Percentiles rank a stretch among this genome's conserved stretches.
Evolutionary conservation across 2,888 invertebrate species (phyloP).

Genomic region (Drosophila mercatorum): DNA sequence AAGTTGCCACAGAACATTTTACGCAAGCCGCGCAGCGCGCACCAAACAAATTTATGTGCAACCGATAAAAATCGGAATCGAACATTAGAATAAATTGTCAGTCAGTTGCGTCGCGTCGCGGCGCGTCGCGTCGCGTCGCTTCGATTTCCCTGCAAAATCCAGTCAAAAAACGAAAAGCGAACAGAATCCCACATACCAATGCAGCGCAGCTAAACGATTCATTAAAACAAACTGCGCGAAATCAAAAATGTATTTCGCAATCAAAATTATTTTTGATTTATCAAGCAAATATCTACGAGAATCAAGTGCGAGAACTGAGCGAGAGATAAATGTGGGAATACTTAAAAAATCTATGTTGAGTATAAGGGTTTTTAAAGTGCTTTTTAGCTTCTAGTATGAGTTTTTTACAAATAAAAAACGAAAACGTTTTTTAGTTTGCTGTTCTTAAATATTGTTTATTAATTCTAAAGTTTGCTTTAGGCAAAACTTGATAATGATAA

Average conservation of each 20-base stretch:
- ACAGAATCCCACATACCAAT: neutral
- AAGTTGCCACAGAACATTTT: constrained; percentile 77
- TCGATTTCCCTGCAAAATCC: neutral
- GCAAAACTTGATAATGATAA: no score
- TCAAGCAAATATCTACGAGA: neutral
- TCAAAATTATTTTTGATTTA: neutral
- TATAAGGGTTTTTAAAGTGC: no score
- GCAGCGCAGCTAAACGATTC: constrained; percentile 1
- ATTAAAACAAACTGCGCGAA: constrained; percentile 1
- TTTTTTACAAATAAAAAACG: no score
- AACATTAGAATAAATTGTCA: constrained; percentile 67
- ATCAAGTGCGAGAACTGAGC: neutral
- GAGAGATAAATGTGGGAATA: neutral
- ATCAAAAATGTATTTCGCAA: constrained; percentile 5
- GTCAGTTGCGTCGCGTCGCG: constrained; percentile 24
- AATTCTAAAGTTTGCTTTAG: no score
- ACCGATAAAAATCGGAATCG: constrained; percentile 71
- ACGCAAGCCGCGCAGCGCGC: constrained; percentile 39
- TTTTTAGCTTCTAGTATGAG: no score
- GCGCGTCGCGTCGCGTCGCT: neutral
- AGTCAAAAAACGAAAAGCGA: neutral
- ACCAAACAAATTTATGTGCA: constrained; percentile 70
- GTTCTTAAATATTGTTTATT: no score
- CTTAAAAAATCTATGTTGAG: neutral
- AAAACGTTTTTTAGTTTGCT: no score